Evolutionary conservation across 2,113 vertebrate genomes (phyloP), one percentile per base, ranked within the genome.

Genomic region (Petromus typicus): DNA sequence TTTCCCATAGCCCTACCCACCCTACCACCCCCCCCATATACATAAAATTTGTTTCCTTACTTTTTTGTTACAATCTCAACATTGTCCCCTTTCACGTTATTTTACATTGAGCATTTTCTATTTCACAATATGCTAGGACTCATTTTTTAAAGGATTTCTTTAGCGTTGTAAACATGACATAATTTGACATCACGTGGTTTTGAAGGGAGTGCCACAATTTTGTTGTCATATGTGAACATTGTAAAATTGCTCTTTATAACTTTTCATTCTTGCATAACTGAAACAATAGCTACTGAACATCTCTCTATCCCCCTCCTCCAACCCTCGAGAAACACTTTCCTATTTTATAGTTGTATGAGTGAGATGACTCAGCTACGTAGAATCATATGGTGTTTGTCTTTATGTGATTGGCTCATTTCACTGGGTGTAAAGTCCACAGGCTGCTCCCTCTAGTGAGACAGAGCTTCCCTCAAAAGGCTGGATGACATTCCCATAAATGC

Each of bases 371-470:
- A 71, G 34, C 3, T 54, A 81, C 64, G 51, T 82, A 25, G 61
- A 93, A 40, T 78, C 7, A 27, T 59, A 54, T 43, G 79, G 7
- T 87, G 32, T 87, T 93, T 93, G 32, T 80, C 71, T 88, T 90
- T 61, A 66, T 7, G 12, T 85, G 23, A 54, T 37, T 86, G 45
- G 13, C 5, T 94, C 82, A 51, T 93, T 93, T 95, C 16, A 73
- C 40, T 78, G 86, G 54, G 37, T 34, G 37, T 40, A 75, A 13
- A 40, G 73, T 64, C 66, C 25, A 89, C 61, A 27, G 30, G 32
- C 30, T 82, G 45, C 66, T 85, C 56, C 54, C 27, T 66, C 32
- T 37, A 22, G 23, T 56, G 13, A 27, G n/a, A n/a, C 14, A 91
- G n/a, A 18, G 59, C 79, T 94, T 87, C 4, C 48, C 57, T 91